Evolutionary conservation across 2,888 invertebrate species (phyloP).

Genomic region (Myathropa florea): DNA sequence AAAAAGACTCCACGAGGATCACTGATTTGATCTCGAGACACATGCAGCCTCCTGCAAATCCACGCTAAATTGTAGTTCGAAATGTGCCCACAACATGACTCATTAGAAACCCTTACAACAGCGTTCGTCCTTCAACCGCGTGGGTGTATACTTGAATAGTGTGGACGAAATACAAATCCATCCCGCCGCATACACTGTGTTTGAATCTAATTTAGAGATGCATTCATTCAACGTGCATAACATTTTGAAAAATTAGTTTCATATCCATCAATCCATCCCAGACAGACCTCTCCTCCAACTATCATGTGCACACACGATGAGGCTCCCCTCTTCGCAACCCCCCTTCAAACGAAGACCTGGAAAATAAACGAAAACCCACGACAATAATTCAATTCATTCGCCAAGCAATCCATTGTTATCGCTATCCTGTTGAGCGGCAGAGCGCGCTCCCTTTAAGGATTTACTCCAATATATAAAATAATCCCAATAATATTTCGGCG

Average conservation of each 20-base stretch:
- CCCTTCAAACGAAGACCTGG: not conserved
- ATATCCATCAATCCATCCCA: not conserved
- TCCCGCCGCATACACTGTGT: not conserved
- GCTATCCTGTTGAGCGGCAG: conserved; percentile 39
- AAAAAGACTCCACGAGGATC: too few species aligned
- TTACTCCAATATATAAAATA: conserved; percentile 63
- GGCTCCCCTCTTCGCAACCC: not conserved
- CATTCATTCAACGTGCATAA: not conserved
- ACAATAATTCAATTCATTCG: conserved; percentile 59
- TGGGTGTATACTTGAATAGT: too few species aligned
- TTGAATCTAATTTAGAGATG: not conserved
- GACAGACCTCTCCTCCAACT: not conserved
- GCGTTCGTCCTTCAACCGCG: too few species aligned
- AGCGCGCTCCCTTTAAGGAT: conserved; percentile 22
- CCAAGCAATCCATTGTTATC: conserved; percentile 52
- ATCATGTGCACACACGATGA: not conserved
- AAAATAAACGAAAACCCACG: conserved; percentile 22
- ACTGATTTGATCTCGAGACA: too few species aligned
- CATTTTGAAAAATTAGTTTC: not conserved
- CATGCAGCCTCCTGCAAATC: too few species aligned
- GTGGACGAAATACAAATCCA: not conserved
- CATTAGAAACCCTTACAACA: too few species aligned
- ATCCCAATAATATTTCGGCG: conserved; percentile 65
- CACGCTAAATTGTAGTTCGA: too few species aligned
- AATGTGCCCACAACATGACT: too few species aligned